These are phyloP conservation scores for Heliconius hermathena DNA, from an alignment of 1,140 invertebrate genomes.

Conservation along the genomic window DNA sequence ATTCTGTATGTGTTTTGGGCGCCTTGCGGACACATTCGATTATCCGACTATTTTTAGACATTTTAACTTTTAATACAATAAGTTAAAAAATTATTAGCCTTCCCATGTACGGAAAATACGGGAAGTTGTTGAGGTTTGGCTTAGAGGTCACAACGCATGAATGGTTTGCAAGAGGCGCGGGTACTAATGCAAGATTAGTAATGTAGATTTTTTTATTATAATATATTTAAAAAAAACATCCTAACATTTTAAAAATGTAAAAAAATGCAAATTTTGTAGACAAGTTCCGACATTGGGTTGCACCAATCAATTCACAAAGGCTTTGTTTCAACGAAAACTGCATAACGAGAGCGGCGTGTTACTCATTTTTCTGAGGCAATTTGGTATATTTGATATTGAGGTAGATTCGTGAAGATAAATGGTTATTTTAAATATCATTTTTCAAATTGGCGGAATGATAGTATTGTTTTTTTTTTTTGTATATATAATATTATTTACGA, in stretches of 20 bases:
- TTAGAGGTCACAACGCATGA: no score
- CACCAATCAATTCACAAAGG: constrained; percentile 6
- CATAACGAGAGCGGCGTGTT: constrained; percentile 4
- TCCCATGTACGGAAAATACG: no score
- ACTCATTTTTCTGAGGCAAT: background rate
- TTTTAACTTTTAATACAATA: no score
- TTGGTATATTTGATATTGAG: background rate
- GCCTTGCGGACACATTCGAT: no score
- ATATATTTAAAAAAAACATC: background rate
- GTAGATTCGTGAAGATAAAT: background rate
- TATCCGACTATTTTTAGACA: no score
- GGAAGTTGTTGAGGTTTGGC: no score
- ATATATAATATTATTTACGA: no score
- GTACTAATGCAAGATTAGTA: no score
- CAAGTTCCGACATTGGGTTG: background rate
- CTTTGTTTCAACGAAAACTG: constrained; percentile 8
- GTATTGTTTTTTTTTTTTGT: background rate
- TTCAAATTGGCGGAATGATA: background rate
- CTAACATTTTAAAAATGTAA: background rate
- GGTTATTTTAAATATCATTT: background rate
- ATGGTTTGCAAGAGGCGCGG: no score
- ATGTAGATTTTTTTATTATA: no score
- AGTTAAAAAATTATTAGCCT: no score
- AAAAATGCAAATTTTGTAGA: background rate
- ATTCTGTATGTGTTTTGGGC: no score